Conservation (phyloP, 2,888 invertebrate genomes). For the Globia sparganii region DNA sequence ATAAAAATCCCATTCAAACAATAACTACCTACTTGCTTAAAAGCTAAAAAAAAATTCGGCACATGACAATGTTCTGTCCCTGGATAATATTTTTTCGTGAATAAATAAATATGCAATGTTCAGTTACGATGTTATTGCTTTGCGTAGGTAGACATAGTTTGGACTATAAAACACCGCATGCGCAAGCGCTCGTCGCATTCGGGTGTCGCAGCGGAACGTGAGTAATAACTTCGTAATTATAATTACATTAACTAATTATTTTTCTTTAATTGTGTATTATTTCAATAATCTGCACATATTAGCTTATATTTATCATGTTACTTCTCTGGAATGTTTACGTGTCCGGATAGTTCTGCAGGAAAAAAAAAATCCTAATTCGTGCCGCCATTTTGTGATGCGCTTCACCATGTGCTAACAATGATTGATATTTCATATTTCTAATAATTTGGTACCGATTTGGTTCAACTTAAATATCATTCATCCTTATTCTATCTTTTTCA, state of each 20-base stretch:
- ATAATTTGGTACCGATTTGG: background rate
- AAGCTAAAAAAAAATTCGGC: slow-evolving; percentile 6
- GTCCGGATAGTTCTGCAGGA: background rate
- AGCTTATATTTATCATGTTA: background rate
- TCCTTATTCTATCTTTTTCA: too few relatives aligned
- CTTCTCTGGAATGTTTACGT: background rate
- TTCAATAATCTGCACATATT: background rate
- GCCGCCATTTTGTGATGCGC: slow-evolving; percentile 45
- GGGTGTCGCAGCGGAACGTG: slow-evolving; percentile 67
- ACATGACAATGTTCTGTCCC: background rate
- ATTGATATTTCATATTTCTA: background rate
- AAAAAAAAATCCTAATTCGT: background rate
- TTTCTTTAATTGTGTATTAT: background rate
- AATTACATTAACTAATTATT: background rate
- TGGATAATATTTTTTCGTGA: background rate
- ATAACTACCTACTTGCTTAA: slow-evolving; percentile 3
- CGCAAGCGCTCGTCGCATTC: slow-evolving; percentile 54
- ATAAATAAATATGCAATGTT: slow-evolving; percentile 12
- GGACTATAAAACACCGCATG: slow-evolving; percentile 54
- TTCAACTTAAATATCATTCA: background rate
- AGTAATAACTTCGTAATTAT: slow-evolving; percentile 43
- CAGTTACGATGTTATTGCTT: slow-evolving; percentile 50
- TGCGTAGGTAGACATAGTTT: slow-evolving; percentile 8
- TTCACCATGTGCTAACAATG: slow-evolving; percentile 27
- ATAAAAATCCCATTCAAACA: slow-evolving; percentile 18